These are phyloP conservation scores for Drosophila austrosaltans DNA, from an alignment of 2,888 invertebrate genomes.

Conservation along the genomic window DNA sequence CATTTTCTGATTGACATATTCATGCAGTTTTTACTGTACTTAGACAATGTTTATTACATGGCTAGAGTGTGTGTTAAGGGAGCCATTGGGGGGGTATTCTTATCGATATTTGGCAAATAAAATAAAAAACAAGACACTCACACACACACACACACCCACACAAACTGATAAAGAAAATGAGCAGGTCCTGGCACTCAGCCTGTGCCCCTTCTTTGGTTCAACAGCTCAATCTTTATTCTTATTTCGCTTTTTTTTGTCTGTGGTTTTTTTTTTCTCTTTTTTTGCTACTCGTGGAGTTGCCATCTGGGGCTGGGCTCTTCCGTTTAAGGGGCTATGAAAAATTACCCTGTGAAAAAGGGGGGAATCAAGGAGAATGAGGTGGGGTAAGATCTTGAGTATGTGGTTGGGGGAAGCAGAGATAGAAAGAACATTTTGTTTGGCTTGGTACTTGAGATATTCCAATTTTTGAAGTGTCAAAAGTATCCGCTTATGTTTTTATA, in stretches of 20 bases:
- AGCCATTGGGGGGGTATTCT: conserved; percentile 31
- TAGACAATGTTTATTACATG: conserved; percentile 25
- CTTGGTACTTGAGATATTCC: conserved; percentile 66
- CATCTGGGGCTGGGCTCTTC: conserved; percentile 58
- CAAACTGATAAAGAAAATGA: conserved; percentile 42
- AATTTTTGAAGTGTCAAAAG: conserved; percentile 77
- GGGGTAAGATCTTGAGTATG: background rate
- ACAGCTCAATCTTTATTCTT: conserved; percentile 63
- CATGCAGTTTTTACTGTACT: conserved; percentile 8
- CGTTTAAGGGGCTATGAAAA: conserved; percentile 57
- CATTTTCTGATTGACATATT: conserved; percentile 3
- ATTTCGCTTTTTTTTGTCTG: conserved; percentile 48
- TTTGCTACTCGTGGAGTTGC: conserved; percentile 31
- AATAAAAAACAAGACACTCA: conserved; percentile 61
- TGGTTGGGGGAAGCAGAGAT: background rate
- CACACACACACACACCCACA: conserved; percentile 30
- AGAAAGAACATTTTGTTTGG: conserved; percentile 40
- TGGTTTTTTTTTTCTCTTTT: background rate
- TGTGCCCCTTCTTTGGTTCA: conserved; percentile 37
- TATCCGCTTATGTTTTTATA: conserved; percentile 62
- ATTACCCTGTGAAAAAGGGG: conserved; percentile 42
- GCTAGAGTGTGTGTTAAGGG: conserved; percentile 25
- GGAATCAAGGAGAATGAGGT: background rate
- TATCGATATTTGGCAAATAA: conserved; percentile 76
- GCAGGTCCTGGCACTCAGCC: conserved; percentile 30